Conservation (phyloP, 2,888 invertebrate species). For the Philhelius pedissequus region DNA sequence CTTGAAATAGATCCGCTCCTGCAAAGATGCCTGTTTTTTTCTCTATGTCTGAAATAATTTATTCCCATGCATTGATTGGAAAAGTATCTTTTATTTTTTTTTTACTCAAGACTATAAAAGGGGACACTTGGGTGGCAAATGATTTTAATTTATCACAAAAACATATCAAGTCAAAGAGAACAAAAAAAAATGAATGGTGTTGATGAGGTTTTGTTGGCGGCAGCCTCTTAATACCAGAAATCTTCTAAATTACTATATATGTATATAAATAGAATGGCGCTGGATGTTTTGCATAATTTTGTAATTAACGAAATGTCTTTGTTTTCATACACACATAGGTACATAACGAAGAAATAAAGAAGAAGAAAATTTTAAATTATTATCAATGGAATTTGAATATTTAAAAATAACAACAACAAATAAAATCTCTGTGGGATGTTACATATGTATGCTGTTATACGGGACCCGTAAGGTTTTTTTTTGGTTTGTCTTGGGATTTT, state of each 20-base stretch:
- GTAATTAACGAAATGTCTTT: conserved; percentile 68
- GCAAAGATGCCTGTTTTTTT: not conserved
- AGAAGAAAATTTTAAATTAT: conserved; percentile 31
- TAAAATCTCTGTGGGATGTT: conserved; percentile 3
- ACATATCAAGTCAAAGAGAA: not conserved
- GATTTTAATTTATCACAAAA: conserved; percentile 64
- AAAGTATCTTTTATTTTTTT: conserved; percentile 7
- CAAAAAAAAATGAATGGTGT: conserved; percentile 8
- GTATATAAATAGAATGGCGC: not conserved
- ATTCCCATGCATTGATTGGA: conserved; percentile 65
- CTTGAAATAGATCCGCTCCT: not conserved
- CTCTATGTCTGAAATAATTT: conserved; percentile 41
- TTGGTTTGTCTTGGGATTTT: not conserved
- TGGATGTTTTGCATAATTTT: conserved; percentile 62
- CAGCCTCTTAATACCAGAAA: not conserved
- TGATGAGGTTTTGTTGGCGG: conserved; percentile 8
- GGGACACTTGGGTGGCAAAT: conserved; percentile 67
- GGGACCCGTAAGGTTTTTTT: not conserved
- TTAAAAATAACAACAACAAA: conserved; percentile 10
- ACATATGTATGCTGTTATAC: conserved; percentile 7
- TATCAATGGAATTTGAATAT: conserved; percentile 55
- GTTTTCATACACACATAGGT: too few species aligned
- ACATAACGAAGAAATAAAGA: conserved; percentile 19
- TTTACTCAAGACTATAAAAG: not conserved
- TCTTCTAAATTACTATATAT: not conserved